Base-by-base conservation (phyloP, 2,888 invertebrate species). In the Ichneumoninae sp. region DNA sequence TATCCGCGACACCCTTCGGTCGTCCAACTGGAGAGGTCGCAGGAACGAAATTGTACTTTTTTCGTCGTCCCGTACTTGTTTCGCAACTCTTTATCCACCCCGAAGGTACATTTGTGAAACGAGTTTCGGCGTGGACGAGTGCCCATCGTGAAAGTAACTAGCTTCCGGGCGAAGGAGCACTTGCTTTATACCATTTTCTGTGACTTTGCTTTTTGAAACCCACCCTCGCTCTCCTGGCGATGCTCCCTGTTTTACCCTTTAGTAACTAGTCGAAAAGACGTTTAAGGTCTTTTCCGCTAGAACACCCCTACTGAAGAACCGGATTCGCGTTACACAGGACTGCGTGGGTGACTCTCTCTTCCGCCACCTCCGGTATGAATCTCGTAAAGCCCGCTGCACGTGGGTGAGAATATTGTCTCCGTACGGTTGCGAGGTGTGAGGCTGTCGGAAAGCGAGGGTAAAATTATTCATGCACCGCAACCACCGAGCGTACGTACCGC, bases 391-490 rank as follows among this genome's bases (percentile, higher is more conserved):
- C 54, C 40, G 16, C 54, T 6, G 66, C 10, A 36, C n/a, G 30
- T 30, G 26, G 26, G 73, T 33, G 50, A 16, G 22, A 73, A 73
- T 60, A 19, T 36, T 33, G 63, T 71, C 54, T 19, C 36, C 16
- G 30, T 19, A 40, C 22, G 47, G 16, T 60, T n/a, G 22, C n/a
- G 44, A 40, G 60, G 40, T 47, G 73, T n/a, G 10, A 30, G 73
- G 30, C 6, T 3, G 63, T 63, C 30, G 63, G 63, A 63, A 63
- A 63, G 16, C 63, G 30, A 30, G 33, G 19, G 33, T 6, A 16
- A 63, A 60, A 73, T 73, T 73, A 73, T 73, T 73, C 57, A 73
- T 60, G 73, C 73, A n/a, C 16, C 30, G 30, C 60, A 47, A 60
- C 40, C 60, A 40, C 73, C 13, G 3, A 1, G 30, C 40, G 57